Percentiles rank a stretch among this genome's conserved stretches.
Conservation (phyloP, 2,888 invertebrate species). For the Eupeodes luniger region DNA sequence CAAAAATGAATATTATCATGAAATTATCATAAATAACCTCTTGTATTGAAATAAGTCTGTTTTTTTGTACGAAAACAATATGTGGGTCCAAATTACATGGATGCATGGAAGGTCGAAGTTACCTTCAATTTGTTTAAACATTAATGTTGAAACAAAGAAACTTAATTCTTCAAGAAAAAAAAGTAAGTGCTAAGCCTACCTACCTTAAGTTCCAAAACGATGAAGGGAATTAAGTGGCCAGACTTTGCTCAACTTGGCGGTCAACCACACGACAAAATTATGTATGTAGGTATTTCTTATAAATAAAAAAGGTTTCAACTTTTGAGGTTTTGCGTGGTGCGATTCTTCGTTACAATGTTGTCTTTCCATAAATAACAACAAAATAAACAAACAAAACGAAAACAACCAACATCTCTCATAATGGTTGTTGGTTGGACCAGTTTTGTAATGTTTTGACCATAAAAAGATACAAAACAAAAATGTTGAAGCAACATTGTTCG, state of each 20-base stretch:
- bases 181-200: too few relatives aligned
- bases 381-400: constrained; percentile 11
- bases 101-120: too few relatives aligned
- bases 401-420: constrained; percentile 31
- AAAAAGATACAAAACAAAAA: constrained; percentile 58
- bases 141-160: too few relatives aligned
- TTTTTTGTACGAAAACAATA: too few relatives aligned
- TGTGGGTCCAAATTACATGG: too few relatives aligned
- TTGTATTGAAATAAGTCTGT: too few relatives aligned
- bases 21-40: too few relatives aligned
- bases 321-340: constrained; percentile 53
- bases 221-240: constrained; percentile 23
- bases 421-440: constrained; percentile 51
- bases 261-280: constrained; percentile 29
- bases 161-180: too few relatives aligned
- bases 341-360: constrained; percentile 10
- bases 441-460: constrained; percentile 57
- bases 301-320: not conserved
- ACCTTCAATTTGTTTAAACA: too few relatives aligned
- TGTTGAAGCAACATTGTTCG: constrained; percentile 32
- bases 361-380: not conserved
- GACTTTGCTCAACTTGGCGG: constrained; percentile 53
- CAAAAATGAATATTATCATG: too few relatives aligned
- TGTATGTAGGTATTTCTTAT: not conserved
- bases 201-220: not conserved